These are phyloP conservation scores for Oxystoma pomonae DNA, from an alignment of 2,888 invertebrate genomes.

Conservation along the genomic window DNA sequence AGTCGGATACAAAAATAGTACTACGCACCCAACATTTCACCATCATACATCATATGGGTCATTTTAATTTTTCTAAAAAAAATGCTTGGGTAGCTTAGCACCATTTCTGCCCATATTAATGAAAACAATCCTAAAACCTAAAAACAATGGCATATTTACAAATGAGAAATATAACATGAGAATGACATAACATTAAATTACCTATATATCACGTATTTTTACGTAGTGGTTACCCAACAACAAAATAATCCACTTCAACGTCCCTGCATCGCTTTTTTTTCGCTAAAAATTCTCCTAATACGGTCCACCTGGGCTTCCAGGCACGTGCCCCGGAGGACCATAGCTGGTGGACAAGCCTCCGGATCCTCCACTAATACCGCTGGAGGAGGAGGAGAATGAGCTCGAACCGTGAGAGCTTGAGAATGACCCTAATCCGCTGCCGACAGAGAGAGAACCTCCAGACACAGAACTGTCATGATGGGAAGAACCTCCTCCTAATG, in stretches of 20 bases:
- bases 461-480: neutral
- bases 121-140: neutral
- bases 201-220: neutral
- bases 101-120: neutral
- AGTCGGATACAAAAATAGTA: too few relatives aligned
- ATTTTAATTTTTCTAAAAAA: too few relatives aligned
- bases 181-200: neutral
- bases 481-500: slow-evolving; percentile 8
- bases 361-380: slow-evolving; percentile 17
- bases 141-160: neutral
- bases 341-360: slow-evolving; percentile 34
- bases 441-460: slow-evolving; percentile 3
- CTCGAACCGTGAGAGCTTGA: slow-evolving; percentile 7
- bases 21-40: too few relatives aligned
- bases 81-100: too few relatives aligned
- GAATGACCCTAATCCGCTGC: slow-evolving; percentile 6
- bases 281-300: slow-evolving; percentile 11
- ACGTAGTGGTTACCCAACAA: neutral
- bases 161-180: neutral
- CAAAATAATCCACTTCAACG: neutral
- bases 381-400: slow-evolving; percentile 20
- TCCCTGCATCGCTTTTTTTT: slow-evolving; percentile 16
- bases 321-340: slow-evolving; percentile 44
- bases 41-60: too few relatives aligned
- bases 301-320: slow-evolving; percentile 28